Base-by-base conservation (phyloP, 1,140 invertebrate genomes). In the Chionoecetes opilio region DNA sequence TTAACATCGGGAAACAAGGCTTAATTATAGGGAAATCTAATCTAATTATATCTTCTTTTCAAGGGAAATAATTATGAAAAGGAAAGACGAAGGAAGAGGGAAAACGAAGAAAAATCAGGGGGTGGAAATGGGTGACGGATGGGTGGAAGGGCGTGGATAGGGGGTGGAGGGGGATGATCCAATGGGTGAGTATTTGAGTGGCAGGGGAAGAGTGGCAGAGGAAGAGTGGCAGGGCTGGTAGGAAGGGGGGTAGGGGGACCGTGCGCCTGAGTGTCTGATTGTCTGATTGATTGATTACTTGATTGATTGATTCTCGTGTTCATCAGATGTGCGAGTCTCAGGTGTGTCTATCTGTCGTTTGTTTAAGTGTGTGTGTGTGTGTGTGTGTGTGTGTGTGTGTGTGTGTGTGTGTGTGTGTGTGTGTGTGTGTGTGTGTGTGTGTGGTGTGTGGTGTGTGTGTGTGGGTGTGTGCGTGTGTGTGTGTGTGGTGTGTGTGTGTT, bases 351-450 rank as follows among this genome's bases (percentile, higher is more conserved):
- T 8, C n/a, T n/a, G 63, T 21, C 21, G 6, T 11, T 75, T 21
- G n/a, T n/a, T 75, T 75, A n/a, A n/a, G 1, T 75, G 63, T n/a
- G 0, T 75, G 63, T 75, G 21, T n/a, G 63, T 75, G 63, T 75
- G 63, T 75, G 63, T 75, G 63, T 75, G 63, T 75, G 63, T 75
- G 63, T 75, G 63, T 75, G 63, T 75, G 63, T 75, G 63, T 75
- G 63, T 75, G 63, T 75, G 63, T 75, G 63, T 75, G 63, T 75
- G 63, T 75, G 63, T 75, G 63, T 75, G 63, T 75, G 63, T 75
- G 21, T 26, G 21, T 21, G 53, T 63, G 53, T 26, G 9, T 63
- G 53, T 63, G 53, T 9, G 21, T 9, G 21, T 63, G 53, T 41
- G 46, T 53, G n/a, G 46, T 53, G 46, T n/a, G 63, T n/a, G 63